Base-by-base conservation (phyloP, 2,113 vertebrate genomes). In the Cyanoramphus novaezelandiae region DNA sequence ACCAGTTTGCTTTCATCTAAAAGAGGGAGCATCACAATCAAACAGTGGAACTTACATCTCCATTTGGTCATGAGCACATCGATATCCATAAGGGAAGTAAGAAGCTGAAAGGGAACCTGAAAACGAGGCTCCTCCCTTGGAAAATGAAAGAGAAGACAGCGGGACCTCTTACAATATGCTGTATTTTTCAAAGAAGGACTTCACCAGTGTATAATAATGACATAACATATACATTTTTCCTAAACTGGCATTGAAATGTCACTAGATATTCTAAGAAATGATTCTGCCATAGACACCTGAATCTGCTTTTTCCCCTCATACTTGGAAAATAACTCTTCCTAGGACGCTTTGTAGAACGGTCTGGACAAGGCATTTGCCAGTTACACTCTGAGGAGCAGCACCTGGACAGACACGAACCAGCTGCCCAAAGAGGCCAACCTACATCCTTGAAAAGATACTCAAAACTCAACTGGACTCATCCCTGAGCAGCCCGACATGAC, bases 31-130 rank as follows among this genome's bases (percentile, higher is more conserved):
- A 27, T 71, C 46, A 47, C 33, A n/a, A 33, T 39, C 29, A 24
- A 55, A 64, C 46, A 53, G 25, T 29, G 13, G 23, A 77, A 98
- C 99, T 98, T 96, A 99, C 99, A 99, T 98, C 99, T 99, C 99
- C 99, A 99, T 95, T 99, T 99, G 46, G 99, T 99, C 98, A 99
- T 99, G 79, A 99, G 98, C 3, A 97, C 98, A 93, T 99, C 99
- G 0, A 99, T 98, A 62, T 99, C 99, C 99, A 99, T 99, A 33
- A 99, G 98, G 60, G 96, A 99, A 21, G 98, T 99, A 76, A 99
- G 98, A 86, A 99, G 97, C 97, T 99, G 99, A 96, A 99, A 99
- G 9, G 99, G 99, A 78, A 99, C 98, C 96, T 99, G 99, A 95
- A 99, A 99, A 59, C 99, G 98, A 21, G 99, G 99, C 92, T 99